Base-by-base conservation (phyloP, 64 coral and sea anemone genomes). In the Montipora foliosa region DNA sequence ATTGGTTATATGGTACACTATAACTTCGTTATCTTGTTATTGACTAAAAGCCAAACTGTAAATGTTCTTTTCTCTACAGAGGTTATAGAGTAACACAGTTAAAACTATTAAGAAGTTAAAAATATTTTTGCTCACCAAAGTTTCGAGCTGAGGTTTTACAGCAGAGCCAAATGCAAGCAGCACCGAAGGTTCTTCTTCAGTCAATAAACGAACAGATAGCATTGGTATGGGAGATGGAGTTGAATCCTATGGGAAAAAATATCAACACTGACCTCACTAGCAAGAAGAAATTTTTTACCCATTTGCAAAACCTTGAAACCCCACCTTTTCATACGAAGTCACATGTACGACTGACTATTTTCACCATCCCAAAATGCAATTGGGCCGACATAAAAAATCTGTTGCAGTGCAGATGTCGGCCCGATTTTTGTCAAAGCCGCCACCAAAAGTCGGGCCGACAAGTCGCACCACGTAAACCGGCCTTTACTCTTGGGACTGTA, bases 111-210 rank as follows among this genome's bases (percentile, higher is more conserved):
- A 71, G 19, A 14, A 22, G 19, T 1, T 15, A 16, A 29, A 47
- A 68, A 37, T n/a, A 50, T 47, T 44, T 4, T 68, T 45, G 9
- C 92, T 92, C 75, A 98, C 96, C 89, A 99, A 67, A 37, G 90
- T 94, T 94, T 99, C 98, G 95, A 99, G 96, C 12, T 92, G 95
- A n/a, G 98, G 98, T 96, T 99, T 99, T 13, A 88, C 74, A 47
- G 79, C 51, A 13, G 98, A 96, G 22, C 98, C 98, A 99, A 94
- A 99, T 13, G 92, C 92, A 81, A 99, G 82, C 15, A 96, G 62
- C n/a, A 96, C 83, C 78, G 95, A 94, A 74, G 98, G 95, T 81
- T 96, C 95, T 68, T 69, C 79, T 20, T 80, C 89, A 52, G 84
- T 44, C 44, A 92, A 79, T 61, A 99, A 83, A 21, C 37, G 90